Conservation (phyloP, 2,888 invertebrate species). For the Rhodophaea formosa region DNA sequence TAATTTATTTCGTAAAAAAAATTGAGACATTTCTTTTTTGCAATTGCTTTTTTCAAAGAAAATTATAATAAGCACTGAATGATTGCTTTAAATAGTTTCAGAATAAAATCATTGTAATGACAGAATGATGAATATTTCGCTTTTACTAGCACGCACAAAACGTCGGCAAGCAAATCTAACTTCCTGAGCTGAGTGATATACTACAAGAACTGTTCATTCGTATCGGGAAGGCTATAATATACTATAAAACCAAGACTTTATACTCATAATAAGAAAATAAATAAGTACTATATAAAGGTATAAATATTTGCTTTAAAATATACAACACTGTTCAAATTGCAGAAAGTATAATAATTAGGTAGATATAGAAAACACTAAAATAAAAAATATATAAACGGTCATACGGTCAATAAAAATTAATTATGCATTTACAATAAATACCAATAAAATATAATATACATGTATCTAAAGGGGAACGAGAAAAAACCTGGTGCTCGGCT, state of each 20-base stretch:
- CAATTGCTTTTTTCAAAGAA: too few relatives aligned
- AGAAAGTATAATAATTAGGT: neutral
- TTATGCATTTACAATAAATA: slow-evolving; percentile 4
- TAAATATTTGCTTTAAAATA: neutral
- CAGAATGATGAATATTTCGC: too few relatives aligned
- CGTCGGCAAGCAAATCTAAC: neutral
- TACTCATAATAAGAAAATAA: neutral
- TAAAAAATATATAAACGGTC: neutral
- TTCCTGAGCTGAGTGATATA: slow-evolving; percentile 3
- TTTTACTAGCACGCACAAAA: neutral
- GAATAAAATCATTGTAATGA: too few relatives aligned
- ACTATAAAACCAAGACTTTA: neutral
- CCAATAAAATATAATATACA: slow-evolving; percentile 13
- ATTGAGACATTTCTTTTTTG: too few relatives aligned
- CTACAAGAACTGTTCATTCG: slow-evolving; percentile 5
- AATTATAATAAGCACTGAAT: too few relatives aligned
- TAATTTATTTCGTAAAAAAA: too few relatives aligned
- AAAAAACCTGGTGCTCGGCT: slow-evolving; percentile 45
- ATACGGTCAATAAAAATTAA: neutral
- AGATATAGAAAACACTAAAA: neutral
- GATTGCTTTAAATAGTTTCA: too few relatives aligned
- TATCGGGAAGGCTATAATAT: neutral
- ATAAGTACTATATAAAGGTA: neutral
- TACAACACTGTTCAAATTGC: neutral
- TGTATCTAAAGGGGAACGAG: slow-evolving; percentile 41